Evolutionary conservation across 2,797 vertebrate genomes (phyloP).

Genomic region (Chrysolophus pictus): DNA sequence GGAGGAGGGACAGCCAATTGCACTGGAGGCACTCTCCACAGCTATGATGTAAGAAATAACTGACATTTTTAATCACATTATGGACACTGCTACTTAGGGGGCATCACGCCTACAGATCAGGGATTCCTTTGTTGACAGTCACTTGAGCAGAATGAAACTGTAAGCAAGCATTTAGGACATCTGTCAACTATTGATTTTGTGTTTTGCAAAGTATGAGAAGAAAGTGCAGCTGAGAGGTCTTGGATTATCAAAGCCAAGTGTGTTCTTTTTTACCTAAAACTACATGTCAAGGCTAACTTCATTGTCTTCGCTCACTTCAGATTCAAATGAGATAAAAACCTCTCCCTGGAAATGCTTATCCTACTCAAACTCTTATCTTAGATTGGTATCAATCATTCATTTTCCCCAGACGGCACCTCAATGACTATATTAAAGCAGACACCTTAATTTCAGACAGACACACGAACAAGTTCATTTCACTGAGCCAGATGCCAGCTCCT

Average conservation of each 20-base stretch:
- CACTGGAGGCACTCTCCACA: slow-evolving; percentile 1
- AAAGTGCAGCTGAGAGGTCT: slow-evolving; percentile 33
- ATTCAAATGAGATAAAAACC: slow-evolving; percentile 68
- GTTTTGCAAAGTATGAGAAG: slow-evolving; percentile 31
- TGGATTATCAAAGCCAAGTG: slow-evolving; percentile 29
- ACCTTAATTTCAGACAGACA: slow-evolving; percentile 55
- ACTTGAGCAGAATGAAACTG: slow-evolving; percentile 16
- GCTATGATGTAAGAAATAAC: neutral
- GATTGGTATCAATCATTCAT: slow-evolving; percentile 70
- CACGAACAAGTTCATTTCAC: slow-evolving; percentile 20
- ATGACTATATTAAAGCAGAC: slow-evolving; percentile 63
- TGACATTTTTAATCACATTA: slow-evolving; percentile 22
- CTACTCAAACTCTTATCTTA: slow-evolving; percentile 60
- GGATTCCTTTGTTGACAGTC: slow-evolving; percentile 26
- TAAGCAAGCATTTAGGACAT: slow-evolving; percentile 12
- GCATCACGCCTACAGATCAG: neutral
- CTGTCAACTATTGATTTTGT: slow-evolving; percentile 33
- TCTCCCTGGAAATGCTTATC: slow-evolving; percentile 68
- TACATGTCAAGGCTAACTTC: slow-evolving; percentile 46
- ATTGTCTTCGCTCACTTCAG: slow-evolving; percentile 52
- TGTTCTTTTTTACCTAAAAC: slow-evolving; percentile 41
- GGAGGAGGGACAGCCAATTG: slow-evolving; percentile 18
- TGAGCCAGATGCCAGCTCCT: neutral
- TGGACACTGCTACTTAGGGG: fast-evolving
- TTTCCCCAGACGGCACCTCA: slow-evolving; percentile 47